These are phyloP conservation scores for Acropora tenuis DNA, from an alignment of 64 coral and sea anemone species.

Conservation along the genomic window DNA sequence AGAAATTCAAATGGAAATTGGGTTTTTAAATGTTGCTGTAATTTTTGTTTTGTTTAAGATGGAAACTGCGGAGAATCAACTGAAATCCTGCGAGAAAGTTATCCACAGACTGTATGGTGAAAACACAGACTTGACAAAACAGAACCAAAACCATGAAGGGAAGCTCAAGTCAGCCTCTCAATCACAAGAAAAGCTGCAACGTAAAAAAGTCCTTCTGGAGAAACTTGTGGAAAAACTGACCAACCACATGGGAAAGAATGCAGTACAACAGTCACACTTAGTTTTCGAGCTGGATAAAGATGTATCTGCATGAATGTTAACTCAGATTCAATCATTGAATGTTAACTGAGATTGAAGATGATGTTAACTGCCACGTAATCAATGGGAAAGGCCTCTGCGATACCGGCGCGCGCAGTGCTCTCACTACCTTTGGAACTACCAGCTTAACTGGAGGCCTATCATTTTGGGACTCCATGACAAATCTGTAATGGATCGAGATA, in stretches of 20 bases:
- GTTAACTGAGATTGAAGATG: too few species aligned
- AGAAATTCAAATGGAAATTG: too few species aligned
- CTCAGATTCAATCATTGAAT: not conserved
- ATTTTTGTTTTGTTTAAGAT: constrained; percentile 47
- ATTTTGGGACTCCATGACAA: too few species aligned
- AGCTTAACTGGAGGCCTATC: too few species aligned
- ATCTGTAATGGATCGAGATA: too few species aligned
- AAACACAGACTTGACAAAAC: constrained; percentile 79
- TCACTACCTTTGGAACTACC: too few species aligned
- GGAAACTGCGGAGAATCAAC: constrained; percentile 83
- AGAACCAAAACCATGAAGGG: constrained; percentile 72
- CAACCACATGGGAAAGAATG: constrained; percentile 77
- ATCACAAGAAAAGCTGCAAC: constrained; percentile 82
- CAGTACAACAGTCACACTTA: constrained; percentile 73
- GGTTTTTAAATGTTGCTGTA: not conserved
- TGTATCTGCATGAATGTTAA: constrained; percentile 43
- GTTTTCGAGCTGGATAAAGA: constrained; percentile 95
- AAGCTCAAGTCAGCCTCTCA: constrained; percentile 74
- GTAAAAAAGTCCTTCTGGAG: constrained; percentile 83
- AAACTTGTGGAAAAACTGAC: constrained; percentile 90
- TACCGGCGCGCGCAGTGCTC: too few species aligned
- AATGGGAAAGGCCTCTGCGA: too few species aligned
- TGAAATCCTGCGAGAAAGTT: constrained; percentile 90
- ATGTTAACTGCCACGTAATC: too few species aligned
- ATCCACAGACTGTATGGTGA: constrained; percentile 89